A percentile compares a stretch with the other conserved stretches of the same genome.
Conservation (phyloP, 2,113 vertebrate species). For the Sardina pilchardus region DNA sequence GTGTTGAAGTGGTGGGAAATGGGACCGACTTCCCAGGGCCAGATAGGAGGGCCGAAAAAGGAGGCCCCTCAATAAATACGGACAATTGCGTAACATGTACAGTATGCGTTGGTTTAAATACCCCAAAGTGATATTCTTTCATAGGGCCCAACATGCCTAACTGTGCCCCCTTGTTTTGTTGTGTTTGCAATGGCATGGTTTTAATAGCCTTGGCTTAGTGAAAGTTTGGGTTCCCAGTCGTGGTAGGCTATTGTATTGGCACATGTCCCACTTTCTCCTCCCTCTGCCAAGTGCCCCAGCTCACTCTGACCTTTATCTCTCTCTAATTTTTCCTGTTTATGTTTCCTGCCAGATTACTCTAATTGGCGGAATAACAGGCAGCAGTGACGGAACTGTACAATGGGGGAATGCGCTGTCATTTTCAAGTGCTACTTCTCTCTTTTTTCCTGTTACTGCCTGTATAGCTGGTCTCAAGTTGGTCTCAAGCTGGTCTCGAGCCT, state of each 20-base stretch:
- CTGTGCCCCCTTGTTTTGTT: not conserved
- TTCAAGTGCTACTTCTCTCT: slow-evolving; percentile 9
- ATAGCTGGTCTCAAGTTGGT: not conserved
- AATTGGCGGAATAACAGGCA: slow-evolving; percentile 60
- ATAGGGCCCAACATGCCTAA: too few relatives aligned
- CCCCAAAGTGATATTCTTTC: too few relatives aligned
- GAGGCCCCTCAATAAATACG: too few relatives aligned
- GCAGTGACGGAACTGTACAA: slow-evolving; percentile 29
- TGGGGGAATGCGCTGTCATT: slow-evolving; percentile 34
- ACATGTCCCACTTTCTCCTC: slow-evolving; percentile 12
- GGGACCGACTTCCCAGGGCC: too few relatives aligned
- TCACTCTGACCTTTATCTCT: slow-evolving; percentile 60
- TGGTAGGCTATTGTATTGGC: not conserved
- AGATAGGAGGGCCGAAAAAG: too few relatives aligned
- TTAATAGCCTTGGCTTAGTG: not conserved
- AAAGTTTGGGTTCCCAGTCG: not conserved
- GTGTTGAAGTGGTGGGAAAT: too few relatives aligned
- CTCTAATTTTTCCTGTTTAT: slow-evolving; percentile 73
- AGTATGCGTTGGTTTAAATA: too few relatives aligned
- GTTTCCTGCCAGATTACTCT: slow-evolving; percentile 64
- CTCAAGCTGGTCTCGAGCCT: too few relatives aligned
- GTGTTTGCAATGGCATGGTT: not conserved
- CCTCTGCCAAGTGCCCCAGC: slow-evolving; percentile 42
- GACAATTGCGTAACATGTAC: too few relatives aligned
- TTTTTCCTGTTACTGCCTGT: not conserved